A percentile compares a stretch with the other conserved stretches of the same genome.
Conservation (phyloP, 2,113 vertebrate genomes). For the Pollimyrus isidori region DNA sequence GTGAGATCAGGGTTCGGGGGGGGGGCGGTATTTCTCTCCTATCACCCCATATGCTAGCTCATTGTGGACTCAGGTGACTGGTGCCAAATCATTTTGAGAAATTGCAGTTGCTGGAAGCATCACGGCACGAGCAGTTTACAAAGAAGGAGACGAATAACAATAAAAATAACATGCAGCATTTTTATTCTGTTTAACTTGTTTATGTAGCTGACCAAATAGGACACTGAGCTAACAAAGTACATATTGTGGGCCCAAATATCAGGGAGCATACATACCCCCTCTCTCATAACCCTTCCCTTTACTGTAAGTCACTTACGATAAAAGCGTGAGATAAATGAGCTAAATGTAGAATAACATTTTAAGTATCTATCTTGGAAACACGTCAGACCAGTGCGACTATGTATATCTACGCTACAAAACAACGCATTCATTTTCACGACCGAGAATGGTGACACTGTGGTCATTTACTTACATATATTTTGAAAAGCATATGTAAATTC, state of each 20-base stretch:
- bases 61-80: neutral
- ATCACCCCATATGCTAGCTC: neutral
- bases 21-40: neutral
- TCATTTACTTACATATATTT: neutral
- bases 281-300: neutral
- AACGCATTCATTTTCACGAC: neutral
- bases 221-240: neutral
- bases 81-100: neutral
- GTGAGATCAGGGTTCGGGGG: slow-evolving; percentile 54
- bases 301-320: neutral
- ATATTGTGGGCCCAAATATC: neutral
- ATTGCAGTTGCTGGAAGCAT: neutral
- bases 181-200: neutral
- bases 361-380: neutral
- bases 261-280: neutral
- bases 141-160: neutral
- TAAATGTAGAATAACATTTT: neutral
- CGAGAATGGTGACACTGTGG: neutral
- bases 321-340: neutral
- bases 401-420: neutral
- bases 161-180: neutral
- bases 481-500: neutral
- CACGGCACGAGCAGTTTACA: neutral
- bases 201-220: neutral
- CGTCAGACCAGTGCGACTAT: neutral